Percentiles rank a stretch among this genome's conserved stretches.
Evolutionary conservation across 1,140 invertebrate genomes (phyloP).

Genomic region (Drosophila sp.): DNA sequence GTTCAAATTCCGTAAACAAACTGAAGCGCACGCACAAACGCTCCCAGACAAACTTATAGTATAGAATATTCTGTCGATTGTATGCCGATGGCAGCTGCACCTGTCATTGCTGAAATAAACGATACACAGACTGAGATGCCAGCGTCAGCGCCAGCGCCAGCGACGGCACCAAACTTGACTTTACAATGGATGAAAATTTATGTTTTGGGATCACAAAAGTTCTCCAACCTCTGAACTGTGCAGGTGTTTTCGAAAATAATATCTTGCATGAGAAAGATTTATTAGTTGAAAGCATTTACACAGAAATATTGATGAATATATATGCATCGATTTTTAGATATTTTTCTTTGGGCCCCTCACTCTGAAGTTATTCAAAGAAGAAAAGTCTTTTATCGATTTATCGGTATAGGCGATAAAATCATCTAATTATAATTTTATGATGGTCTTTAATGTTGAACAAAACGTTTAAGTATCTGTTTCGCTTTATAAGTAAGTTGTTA

Average conservation of each 20-base stretch:
- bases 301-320: slow-evolving; percentile 56
- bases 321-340: slow-evolving; percentile 14
- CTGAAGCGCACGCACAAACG: slow-evolving; percentile 40
- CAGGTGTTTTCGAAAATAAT: slow-evolving; percentile 53
- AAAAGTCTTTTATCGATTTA: background rate
- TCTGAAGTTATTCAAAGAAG: background rate
- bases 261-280: slow-evolving; percentile 29
- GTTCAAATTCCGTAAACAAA: slow-evolving; percentile 77
- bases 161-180: slow-evolving; percentile 6
- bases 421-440: background rate
- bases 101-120: slow-evolving; percentile 74
- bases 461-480: slow-evolving; percentile 2
- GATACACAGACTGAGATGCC: slow-evolving; percentile 59
- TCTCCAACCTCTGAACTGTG: slow-evolving; percentile 64
- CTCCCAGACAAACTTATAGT: slow-evolving; percentile 40
- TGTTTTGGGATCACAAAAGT: slow-evolving; percentile 59
- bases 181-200: slow-evolving; percentile 64
- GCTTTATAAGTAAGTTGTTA: slow-evolving; percentile 1
- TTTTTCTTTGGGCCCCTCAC: background rate
- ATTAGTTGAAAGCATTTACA: slow-evolving; percentile 7
- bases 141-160: slow-evolving; percentile 14
- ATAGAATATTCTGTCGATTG: slow-evolving; percentile 37
- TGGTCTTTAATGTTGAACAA: background rate
- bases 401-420: background rate
- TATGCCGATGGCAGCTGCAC: slow-evolving; percentile 69